Evolutionary conservation across 2,888 invertebrate genomes (phyloP).

Genomic region (Andrena flavipes): DNA sequence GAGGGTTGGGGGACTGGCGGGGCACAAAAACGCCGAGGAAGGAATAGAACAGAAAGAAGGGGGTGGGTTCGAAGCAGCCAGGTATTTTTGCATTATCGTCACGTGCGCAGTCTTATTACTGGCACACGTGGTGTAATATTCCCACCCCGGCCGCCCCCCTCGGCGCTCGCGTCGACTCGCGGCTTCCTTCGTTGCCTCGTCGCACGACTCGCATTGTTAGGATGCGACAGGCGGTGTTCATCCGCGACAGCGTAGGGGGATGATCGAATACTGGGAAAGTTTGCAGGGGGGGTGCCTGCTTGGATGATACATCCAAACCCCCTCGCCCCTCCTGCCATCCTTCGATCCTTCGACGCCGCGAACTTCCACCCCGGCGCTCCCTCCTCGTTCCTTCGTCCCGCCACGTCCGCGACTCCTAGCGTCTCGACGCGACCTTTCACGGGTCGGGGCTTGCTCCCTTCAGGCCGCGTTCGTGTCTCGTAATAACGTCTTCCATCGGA

Average conservation of each 20-base stretch:
- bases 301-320: slow-evolving; percentile 73
- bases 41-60: slow-evolving; percentile 33
- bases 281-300: slow-evolving; percentile 65
- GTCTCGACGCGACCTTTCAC: neutral
- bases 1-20: neutral
- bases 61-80: slow-evolving; percentile 31
- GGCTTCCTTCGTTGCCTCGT: slow-evolving; percentile 43
- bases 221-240: slow-evolving; percentile 77
- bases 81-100: slow-evolving; percentile 83
- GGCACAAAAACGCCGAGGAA: slow-evolving; percentile 13
- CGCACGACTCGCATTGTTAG: slow-evolving; percentile 72
- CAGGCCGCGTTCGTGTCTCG: slow-evolving; percentile 32
- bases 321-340: slow-evolving; percentile 24
- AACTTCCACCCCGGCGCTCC: slow-evolving; percentile 36
- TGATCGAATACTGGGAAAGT: slow-evolving; percentile 81
- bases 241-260: slow-evolving; percentile 67
- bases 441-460: slow-evolving; percentile 5
- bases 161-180: slow-evolving; percentile 48
- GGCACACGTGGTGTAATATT: slow-evolving; percentile 84
- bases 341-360: slow-evolving; percentile 53
- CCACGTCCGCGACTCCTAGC: neutral
- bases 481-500: slow-evolving; percentile 10
- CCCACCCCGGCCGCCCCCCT: slow-evolving; percentile 66
- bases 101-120: slow-evolving; percentile 83
- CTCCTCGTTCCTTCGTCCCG: too few relatives aligned